A percentile compares a stretch with the other conserved stretches of the same genome.
Conservation (phyloP, 2,113 vertebrate genomes). For the Prunella fulvescens region DNA sequence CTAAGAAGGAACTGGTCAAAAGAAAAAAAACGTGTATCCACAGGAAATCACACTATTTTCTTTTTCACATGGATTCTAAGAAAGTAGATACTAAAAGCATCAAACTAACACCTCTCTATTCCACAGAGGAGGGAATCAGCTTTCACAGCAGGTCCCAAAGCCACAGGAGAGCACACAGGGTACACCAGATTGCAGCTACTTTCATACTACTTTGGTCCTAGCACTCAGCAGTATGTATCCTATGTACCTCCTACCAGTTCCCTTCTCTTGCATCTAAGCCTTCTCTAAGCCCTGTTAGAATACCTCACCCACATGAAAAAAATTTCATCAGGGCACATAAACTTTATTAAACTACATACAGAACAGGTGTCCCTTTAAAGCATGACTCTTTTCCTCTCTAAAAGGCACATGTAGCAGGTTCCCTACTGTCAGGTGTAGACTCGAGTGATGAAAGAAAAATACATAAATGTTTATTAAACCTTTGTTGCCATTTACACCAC, state of each 20-base stretch:
- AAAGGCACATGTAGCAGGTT: constrained; percentile 1
- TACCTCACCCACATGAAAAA: background rate
- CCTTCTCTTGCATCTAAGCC: background rate
- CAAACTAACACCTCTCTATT: background rate
- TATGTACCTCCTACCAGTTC: background rate
- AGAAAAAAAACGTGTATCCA: background rate
- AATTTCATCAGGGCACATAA: background rate
- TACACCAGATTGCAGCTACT: background rate
- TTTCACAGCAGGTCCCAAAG: background rate
- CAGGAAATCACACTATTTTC: background rate
- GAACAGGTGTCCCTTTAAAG: background rate
- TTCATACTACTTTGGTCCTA: background rate
- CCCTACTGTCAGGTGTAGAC: constrained; percentile 37
- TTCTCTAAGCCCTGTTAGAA: background rate
- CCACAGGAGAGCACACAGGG: background rate
- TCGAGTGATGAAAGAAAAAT: constrained; percentile 49
- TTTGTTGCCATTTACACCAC: constrained; percentile 54
- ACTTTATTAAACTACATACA: background rate
- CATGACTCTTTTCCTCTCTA: background rate
- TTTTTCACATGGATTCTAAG: background rate
- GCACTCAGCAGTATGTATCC: background rate
- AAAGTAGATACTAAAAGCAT: background rate
- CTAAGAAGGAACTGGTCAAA: background rate
- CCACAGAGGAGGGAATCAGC: background rate
- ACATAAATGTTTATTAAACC: constrained; percentile 64